These are phyloP conservation scores for Corythoichthys haematopterus DNA, from an alignment of 2,113 vertebrate species.

Conservation along the genomic window DNA sequence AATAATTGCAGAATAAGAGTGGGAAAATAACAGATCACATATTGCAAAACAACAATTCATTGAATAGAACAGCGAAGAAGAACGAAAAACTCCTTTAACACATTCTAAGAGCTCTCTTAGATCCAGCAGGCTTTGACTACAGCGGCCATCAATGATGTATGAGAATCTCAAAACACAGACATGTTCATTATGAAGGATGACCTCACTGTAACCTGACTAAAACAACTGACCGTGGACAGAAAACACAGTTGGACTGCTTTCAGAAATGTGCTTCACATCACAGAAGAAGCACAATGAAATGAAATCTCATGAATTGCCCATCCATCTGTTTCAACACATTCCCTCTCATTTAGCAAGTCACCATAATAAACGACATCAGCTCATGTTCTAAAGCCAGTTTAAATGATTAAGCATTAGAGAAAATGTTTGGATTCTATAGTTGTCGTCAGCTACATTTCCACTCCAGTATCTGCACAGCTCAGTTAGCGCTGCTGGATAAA, in stretches of 20 bases:
- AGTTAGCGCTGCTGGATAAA: neutral
- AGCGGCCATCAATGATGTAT: conserved; percentile 30
- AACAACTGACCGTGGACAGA: neutral
- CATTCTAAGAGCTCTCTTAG: conserved; percentile 7
- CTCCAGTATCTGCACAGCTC: neutral
- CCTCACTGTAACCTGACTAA: conserved; percentile 9
- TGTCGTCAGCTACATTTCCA: neutral
- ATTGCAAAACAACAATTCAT: neutral
- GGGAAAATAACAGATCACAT: neutral
- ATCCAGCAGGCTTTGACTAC: conserved; percentile 13
- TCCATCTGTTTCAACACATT: neutral
- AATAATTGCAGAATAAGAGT: neutral
- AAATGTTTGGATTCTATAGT: neutral
- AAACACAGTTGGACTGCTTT: no score
- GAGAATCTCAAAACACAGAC: conserved; percentile 18
- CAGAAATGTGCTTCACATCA: neutral
- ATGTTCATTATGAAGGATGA: conserved; percentile 8
- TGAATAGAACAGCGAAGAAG: neutral
- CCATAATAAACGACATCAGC: neutral
- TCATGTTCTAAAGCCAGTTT: neutral
- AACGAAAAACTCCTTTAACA: conserved; percentile 12
- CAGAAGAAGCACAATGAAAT: neutral
- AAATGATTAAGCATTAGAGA: neutral
- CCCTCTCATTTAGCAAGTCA: neutral
- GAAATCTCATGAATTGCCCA: neutral